Evolutionary conservation across 2,888 invertebrate species (phyloP).

Genomic region (Selenia dentaria): DNA sequence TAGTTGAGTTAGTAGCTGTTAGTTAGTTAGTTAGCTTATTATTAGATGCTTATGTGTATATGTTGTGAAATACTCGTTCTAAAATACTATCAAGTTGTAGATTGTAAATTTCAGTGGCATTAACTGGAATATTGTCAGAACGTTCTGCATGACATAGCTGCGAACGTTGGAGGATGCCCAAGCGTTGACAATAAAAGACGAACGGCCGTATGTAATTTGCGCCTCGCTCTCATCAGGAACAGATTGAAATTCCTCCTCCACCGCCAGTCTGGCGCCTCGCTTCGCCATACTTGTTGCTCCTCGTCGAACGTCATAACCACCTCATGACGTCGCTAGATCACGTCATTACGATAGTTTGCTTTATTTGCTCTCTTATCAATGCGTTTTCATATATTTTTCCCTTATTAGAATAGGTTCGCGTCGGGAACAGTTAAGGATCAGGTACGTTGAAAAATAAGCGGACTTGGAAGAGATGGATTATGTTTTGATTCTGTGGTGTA

Average conservation of each 20-base stretch:
- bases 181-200: slow-evolving; percentile 51
- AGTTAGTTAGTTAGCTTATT: too few relatives aligned
- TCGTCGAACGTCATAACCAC: slow-evolving; percentile 73
- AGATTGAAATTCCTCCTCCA: slow-evolving; percentile 78
- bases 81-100: too few relatives aligned
- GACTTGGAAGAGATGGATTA: too few relatives aligned
- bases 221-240: slow-evolving; percentile 73
- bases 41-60: too few relatives aligned
- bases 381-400: slow-evolving; percentile 23
- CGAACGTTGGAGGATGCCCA: slow-evolving; percentile 38
- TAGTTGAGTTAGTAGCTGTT: too few relatives aligned
- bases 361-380: slow-evolving; percentile 42
- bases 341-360: slow-evolving; percentile 58
- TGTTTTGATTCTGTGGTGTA: too few relatives aligned
- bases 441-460: too few relatives aligned
- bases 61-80: too few relatives aligned
- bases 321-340: slow-evolving; percentile 66
- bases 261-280: slow-evolving; percentile 71
- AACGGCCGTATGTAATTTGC: slow-evolving; percentile 70
- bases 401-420: slow-evolving; percentile 13
- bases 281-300: slow-evolving; percentile 78
- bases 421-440: too few relatives aligned
- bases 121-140: neutral
- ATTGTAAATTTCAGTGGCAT: neutral
- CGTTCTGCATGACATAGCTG: slow-evolving; percentile 13